Base-by-base conservation (phyloP, 2,113 vertebrate species). In the Halichoeres trimaculatus region DNA sequence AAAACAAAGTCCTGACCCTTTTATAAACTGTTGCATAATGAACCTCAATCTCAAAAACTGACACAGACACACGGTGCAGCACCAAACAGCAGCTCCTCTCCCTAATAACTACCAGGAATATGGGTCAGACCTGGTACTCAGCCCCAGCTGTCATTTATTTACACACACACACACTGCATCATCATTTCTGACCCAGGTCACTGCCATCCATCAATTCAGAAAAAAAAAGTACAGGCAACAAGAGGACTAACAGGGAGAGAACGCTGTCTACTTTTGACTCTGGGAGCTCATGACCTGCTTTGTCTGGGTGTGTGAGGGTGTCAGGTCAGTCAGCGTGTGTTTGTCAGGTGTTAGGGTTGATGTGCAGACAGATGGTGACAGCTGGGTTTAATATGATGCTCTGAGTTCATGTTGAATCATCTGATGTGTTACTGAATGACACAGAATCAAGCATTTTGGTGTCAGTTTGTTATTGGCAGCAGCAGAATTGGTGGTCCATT, bases 111-210 rank as follows among this genome's bases (percentile, higher is more conserved):
- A 30, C 30, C 48, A 30, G 17, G 10, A 59, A 77, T 66, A 36
- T 81, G 48, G 71, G 41, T 35, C 78, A 71, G 52, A 54, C 24
- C 2, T 10, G 72, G 50, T 69, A 17, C 68, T 62, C 72, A 43
- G 61, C 61, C 69, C 68, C 38, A 48, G 14, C 53, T 26, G 53
- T 24, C 51, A 26, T 26, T 14, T 52, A 6, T 24, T 52, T 17
- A 45, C 47, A 64, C 61, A 51, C 19, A 34, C 43, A 45, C 16
- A n/a, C n/a, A 34, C 12, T 5, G 40, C 45, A 57, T 36, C 38
- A 47, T 70, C 59, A 26, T 41, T 5, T 62, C 16, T 66, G 51
- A 76, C 71, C 65, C 10, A 43, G 55, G 75, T 70, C 70, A 26
- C 23, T 36, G 57, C 1, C 57, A 20, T 83, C 59, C 55, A 60